These are phyloP conservation scores for Megaceryle torquata DNA, from an alignment of 2,113 vertebrate genomes.

Conservation along the genomic window DNA sequence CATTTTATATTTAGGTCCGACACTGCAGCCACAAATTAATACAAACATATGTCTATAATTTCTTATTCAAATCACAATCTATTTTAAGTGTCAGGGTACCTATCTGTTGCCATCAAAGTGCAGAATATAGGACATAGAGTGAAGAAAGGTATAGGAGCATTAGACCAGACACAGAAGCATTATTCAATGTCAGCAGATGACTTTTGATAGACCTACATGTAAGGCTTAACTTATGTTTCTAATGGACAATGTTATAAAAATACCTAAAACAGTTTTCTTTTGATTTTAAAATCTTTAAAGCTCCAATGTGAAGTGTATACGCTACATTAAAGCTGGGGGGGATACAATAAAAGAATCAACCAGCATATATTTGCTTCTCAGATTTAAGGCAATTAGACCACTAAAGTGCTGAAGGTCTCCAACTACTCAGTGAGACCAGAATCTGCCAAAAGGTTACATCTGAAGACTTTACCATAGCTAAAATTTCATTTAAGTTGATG, in stretches of 20 bases:
- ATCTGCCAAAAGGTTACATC: background rate
- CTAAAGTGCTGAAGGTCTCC: background rate
- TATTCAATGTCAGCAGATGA: background rate
- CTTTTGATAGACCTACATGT: background rate
- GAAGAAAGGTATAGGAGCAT: background rate
- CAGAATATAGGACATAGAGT: background rate
- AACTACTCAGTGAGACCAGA: background rate
- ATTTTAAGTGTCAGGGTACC: background rate
- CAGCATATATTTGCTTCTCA: background rate
- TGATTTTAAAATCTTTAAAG: background rate
- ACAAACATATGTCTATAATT: background rate
- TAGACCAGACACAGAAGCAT: background rate
- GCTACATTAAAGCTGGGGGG: background rate
- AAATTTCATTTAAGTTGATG: background rate
- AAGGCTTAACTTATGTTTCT: background rate
- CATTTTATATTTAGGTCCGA: background rate
- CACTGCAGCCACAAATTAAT: too few relatives aligned
- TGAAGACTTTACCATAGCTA: background rate
- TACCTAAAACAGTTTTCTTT: background rate
- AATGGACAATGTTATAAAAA: background rate
- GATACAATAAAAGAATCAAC: background rate
- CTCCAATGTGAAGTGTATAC: background rate
- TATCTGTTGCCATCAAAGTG: background rate
- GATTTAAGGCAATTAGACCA: background rate
- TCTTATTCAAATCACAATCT: background rate